These are phyloP conservation scores for Hydriomena furcata DNA, from an alignment of 2,888 invertebrate species.

Conservation along the genomic window DNA sequence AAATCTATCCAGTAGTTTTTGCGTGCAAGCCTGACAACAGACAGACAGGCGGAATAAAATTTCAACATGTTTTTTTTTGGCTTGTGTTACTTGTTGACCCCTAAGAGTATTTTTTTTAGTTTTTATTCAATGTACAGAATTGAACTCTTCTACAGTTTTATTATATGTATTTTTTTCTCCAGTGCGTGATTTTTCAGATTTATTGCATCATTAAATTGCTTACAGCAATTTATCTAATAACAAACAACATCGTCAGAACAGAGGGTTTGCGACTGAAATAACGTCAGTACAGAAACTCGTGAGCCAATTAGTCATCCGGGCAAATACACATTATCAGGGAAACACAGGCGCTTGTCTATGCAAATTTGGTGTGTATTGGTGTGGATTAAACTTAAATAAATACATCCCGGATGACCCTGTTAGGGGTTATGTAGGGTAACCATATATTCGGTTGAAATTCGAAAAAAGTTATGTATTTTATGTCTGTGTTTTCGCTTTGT, in stretches of 20 bases:
- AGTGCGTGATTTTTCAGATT: too few species aligned
- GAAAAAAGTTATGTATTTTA: not conserved
- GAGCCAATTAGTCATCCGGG: constrained; percentile 61
- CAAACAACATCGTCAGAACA: constrained; percentile 14
- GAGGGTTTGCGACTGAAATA: constrained; percentile 3
- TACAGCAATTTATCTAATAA: constrained; percentile 9
- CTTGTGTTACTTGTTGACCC: too few species aligned
- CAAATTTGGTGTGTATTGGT: constrained; percentile 51
- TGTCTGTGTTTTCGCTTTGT: too few species aligned
- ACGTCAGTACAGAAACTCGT: constrained; percentile 22
- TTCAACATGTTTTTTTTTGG: too few species aligned
- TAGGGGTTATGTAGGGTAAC: constrained; percentile 26
- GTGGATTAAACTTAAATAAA: constrained; percentile 78
- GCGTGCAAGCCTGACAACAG: too few species aligned
- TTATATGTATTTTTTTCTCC: too few species aligned
- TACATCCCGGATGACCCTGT: constrained; percentile 43
- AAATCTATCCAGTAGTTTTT: too few species aligned
- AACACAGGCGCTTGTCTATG: constrained; percentile 64
- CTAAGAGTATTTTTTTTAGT: too few species aligned
- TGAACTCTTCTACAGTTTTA: too few species aligned
- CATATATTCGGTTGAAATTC: not conserved
- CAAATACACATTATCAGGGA: constrained; percentile 72
- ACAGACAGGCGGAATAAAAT: too few species aligned
- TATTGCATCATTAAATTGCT: too few species aligned
- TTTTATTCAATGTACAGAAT: too few species aligned